Base-by-base conservation (phyloP, 2,113 vertebrate genomes). In the Zeus faber region DNA sequence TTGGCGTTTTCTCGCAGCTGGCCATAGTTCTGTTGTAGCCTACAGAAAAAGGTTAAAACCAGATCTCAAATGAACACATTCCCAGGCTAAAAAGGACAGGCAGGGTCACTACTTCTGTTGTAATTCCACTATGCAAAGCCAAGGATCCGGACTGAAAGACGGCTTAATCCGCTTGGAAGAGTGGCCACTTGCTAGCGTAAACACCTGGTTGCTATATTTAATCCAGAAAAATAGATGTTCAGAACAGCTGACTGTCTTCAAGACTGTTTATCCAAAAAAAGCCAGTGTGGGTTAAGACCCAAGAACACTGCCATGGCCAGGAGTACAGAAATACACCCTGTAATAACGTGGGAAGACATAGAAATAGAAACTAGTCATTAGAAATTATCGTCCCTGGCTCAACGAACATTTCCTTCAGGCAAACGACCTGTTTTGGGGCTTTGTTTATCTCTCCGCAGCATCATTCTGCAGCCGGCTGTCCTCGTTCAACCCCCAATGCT, bases 341-440 rank as follows among this genome's bases (percentile, higher is more conserved):
- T 29, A 54, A 40, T 47, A 43, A 67, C 11, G n/a, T n/a, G n/a
- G 33, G 13, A 14, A 37, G 33, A n/a, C 11, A 37, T 11, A 37
- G 16, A 20, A 8, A 43, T n/a, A 21, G 47, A 40, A 77, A 29
- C 62, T 62, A 48, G 57, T 76, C 54, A 79, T 79, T 81, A 77
- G 16, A 57, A 20, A 41, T 67, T 50, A 31, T 9, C 4, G n/a
- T 54, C 39, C 60, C 29, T 54, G 17, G 20, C 48, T 63, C 64
- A 54, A 80, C 60, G 54, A 66, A 33, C 51, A 68, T 49, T 40
- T 31, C 20, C 48, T 63, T 44, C 43, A 62, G 58, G 58, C 70
- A 58, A 52, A 72, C 50, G 54, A 50, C 55, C 50, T n/a, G 21
- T 44, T 74, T 50, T 8, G 27, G 10, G 24, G 43, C 56, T 71